Base-by-base conservation (phyloP, 2,113 vertebrate species). In the Eubucco bourcierii region DNA sequence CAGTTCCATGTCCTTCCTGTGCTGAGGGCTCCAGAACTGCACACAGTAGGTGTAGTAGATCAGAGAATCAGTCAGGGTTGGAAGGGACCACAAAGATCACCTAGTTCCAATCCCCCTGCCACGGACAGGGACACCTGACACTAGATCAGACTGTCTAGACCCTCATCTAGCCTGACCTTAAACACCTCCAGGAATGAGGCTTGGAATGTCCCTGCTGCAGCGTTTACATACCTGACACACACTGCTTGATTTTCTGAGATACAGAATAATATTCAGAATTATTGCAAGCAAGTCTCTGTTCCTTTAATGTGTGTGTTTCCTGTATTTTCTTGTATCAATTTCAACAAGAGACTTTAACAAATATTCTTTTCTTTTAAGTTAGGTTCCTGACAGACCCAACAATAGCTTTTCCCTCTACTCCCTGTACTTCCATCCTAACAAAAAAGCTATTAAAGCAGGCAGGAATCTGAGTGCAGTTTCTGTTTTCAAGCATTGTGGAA, bases 401-500 rank as follows among this genome's bases (percentile, higher is more conserved):
- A 91, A 56, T 55, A 74, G 16, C 68, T 86, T 82, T 85, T 34
- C 3, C 12, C 20, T 6, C 7, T 11, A 39, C 23, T 39, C 4
- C 6, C 2, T 61, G 18, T 75, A 33, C 81, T 80, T 87, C 24
- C 21, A 65, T 75, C 27, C n/a, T 58, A 90, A 52, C 15, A 94
- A 67, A 87, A 73, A 84, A 70, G 2, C 39, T 84, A 84, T 90
- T 91, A 91, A 94, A 74, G 10, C 23, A 46, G 74, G 18, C 50
- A 94, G 60, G 90, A 86, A 84, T 68, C 60, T 84, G 68, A 93
- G 90, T 78, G 31, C 47, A 84, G 29, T 46, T 46, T 80, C 76
- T 61, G 29, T 86, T 87, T 84, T 73, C 44, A 87, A 91, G 27
- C 14, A 84, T 9, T 81, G 39, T 72, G 37, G 50, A 84, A 84